These are phyloP conservation scores for Bembecia ichneumoniformis DNA, from an alignment of 2,888 invertebrate species.

Conservation along the genomic window DNA sequence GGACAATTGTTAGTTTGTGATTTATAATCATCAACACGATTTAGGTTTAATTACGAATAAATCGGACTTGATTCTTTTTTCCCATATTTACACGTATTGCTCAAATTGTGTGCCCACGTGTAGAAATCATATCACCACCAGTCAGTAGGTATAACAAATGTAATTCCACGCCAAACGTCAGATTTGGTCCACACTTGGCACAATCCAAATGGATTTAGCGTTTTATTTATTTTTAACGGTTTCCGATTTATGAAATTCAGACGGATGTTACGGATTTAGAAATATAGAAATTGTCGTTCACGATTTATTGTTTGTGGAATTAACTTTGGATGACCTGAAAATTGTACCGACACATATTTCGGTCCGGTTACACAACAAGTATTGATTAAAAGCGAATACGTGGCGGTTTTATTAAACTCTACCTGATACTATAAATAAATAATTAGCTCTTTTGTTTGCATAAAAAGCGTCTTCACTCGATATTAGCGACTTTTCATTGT, in stretches of 20 bases:
- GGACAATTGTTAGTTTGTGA: no score
- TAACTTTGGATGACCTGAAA: no score
- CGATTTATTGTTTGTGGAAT: no score
- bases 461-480: conserved; percentile 5
- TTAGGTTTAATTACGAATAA: no score
- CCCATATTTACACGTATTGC: no score
- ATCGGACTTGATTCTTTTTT: no score
- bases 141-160: background rate
- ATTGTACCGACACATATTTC: background rate
- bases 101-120: background rate
- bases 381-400: background rate
- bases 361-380: background rate
- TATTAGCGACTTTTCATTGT: conserved; percentile 16
- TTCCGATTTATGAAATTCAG: no score
- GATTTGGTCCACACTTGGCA: background rate
- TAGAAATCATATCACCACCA: background rate
- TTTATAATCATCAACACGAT: no score
- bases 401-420: background rate
- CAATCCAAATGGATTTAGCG: background rate
- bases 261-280: no score
- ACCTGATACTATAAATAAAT: background rate
- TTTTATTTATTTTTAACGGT: no score
- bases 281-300: no score
- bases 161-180: background rate
- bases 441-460: no score